phyloP scores from a whole-genome alignment of 2,888 invertebrate genomes.

The Polylopha cassiicola region DNA sequence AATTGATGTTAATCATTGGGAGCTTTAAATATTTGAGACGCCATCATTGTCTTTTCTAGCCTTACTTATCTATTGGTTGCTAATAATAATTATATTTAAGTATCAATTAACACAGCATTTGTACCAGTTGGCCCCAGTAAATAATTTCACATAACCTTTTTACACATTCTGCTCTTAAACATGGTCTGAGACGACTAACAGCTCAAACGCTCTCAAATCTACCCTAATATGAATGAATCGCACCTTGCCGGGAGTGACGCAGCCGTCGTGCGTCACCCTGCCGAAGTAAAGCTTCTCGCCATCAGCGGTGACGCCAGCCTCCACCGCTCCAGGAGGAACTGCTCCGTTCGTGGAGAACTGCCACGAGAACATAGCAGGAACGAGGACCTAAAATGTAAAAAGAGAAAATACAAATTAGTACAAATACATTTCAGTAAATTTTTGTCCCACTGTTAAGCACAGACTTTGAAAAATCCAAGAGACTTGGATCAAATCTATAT shows the following conservation, averaged over 20 bases:
- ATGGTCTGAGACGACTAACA: too few species aligned
- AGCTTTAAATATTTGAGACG: too few species aligned
- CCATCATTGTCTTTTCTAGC: too few species aligned
- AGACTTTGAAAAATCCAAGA: too few species aligned
- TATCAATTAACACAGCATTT: too few species aligned
- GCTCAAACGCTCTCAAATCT: neutral
- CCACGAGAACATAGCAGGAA: slow-evolving; percentile 81
- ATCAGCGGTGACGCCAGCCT: slow-evolving; percentile 79
- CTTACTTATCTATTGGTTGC: too few species aligned
- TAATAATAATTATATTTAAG: too few species aligned
- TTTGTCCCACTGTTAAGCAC: neutral
- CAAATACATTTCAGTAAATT: neutral
- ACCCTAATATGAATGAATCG: slow-evolving; percentile 1
- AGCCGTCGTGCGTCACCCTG: slow-evolving; percentile 80
- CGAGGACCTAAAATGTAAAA: slow-evolving; percentile 69
- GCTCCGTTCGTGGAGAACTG: slow-evolving; percentile 77
- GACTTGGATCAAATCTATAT: too few species aligned
- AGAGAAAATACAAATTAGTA: neutral
- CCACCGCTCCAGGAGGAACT: slow-evolving; percentile 81
- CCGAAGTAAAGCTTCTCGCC: slow-evolving; percentile 84
- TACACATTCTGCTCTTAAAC: too few species aligned
- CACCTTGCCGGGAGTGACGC: slow-evolving; percentile 84
- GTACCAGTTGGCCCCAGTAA: too few species aligned
- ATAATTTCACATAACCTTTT: too few species aligned
- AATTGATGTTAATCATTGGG: too few species aligned